A percentile compares a stretch with the other conserved stretches of the same genome.
These are phyloP conservation scores for Acanthosepion pharaonis DNA, from an alignment of 2,888 invertebrate genomes.

Conservation along the genomic window DNA sequence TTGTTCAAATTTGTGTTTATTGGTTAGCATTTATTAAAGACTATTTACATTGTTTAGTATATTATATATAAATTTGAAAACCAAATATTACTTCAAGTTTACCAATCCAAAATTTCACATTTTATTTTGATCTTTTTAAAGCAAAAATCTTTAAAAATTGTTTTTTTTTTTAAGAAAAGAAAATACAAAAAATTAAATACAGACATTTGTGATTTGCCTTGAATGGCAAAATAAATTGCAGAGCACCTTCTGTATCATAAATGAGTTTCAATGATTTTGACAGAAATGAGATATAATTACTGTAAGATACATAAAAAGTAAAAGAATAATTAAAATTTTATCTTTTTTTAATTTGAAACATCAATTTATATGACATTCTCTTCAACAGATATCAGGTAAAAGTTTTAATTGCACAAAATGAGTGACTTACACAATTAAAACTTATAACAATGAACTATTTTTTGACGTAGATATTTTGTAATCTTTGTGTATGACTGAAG, in stretches of 20 bases:
- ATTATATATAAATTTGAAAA: no score
- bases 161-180: neutral
- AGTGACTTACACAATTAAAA: neutral
- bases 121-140: neutral
- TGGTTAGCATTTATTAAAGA: no score
- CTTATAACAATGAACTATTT: neutral
- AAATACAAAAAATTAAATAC: neutral
- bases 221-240: neutral
- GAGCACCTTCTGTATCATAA: neutral
- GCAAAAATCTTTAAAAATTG: neutral
- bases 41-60: no score
- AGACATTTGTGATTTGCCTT: neutral
- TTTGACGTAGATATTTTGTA: neutral
- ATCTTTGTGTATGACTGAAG: neutral
- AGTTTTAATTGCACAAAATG: neutral
- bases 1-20: no score
- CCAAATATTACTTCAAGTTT: no score
- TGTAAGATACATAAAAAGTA: neutral
- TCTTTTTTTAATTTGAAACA: slow-evolving; percentile 4
- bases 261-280: neutral
- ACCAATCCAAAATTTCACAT: neutral
- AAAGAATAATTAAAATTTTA: neutral
- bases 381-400: neutral
- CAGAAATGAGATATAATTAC: neutral
- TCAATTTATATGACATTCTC: neutral